Conservation (phyloP, 1,140 invertebrate species). For the Spodoptera frugiperda region DNA sequence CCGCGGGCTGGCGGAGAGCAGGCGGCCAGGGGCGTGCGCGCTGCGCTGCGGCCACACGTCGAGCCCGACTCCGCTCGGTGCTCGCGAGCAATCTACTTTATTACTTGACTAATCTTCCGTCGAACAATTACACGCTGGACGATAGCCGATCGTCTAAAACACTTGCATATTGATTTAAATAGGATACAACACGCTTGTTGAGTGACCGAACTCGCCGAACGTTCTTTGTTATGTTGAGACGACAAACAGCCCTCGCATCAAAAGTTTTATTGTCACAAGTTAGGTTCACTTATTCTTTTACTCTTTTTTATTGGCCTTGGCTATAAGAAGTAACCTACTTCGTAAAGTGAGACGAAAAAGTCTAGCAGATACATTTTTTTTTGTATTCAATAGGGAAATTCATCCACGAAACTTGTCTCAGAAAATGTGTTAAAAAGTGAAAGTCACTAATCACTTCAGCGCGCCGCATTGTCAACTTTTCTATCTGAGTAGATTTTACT, state of each 20-base stretch:
- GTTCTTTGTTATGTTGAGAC: conserved; percentile 62
- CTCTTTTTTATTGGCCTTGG: conserved; percentile 64
- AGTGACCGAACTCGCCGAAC: conserved; percentile 36
- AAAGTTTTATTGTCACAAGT: conserved; percentile 65
- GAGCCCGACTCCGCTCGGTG: conserved; percentile 54
- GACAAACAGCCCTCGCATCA: conserved; percentile 54
- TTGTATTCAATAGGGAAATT: conserved; percentile 21
- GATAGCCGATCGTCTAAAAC: conserved; percentile 65
- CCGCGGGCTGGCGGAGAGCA: conserved; percentile 72
- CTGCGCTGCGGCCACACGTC: conserved; percentile 78
- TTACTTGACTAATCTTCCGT: conserved; percentile 75
- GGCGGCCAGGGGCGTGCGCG: conserved; percentile 78
- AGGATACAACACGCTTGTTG: conserved; percentile 53
- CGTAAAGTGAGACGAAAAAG: conserved; percentile 37
- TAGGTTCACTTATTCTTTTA: conserved; percentile 52
- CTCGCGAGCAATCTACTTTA: conserved; percentile 76
- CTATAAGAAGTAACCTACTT: conserved; percentile 59
- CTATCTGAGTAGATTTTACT: conserved; percentile 31
- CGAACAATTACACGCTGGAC: conserved; percentile 66
- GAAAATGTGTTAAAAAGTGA: conserved; percentile 49
- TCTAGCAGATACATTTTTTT: conserved; percentile 27
- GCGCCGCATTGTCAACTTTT: conserved; percentile 29
- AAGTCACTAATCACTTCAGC: conserved; percentile 49
- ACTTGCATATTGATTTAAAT: conserved; percentile 64
- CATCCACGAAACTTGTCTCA: conserved; percentile 21